phyloP scores from a whole-genome alignment of 1,140 invertebrate genomes.

The Apis mellifera region DNA sequence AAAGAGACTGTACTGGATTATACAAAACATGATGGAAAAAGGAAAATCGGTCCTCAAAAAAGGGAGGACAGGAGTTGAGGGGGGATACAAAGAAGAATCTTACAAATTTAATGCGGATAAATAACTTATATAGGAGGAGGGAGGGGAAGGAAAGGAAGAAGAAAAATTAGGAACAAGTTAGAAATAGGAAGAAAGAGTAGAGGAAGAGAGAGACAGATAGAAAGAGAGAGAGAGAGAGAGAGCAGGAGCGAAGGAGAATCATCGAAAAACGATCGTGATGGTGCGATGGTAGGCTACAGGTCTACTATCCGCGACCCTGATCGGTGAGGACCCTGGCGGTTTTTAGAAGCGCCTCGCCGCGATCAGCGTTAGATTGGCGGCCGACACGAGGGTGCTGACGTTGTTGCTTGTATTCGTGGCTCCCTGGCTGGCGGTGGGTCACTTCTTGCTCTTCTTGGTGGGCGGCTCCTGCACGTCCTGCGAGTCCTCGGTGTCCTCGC shows the following conservation, averaged over 20 bases:
- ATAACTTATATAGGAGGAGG: not conserved
- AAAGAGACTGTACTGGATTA: not conserved
- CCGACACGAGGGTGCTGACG: slow-evolving; percentile 73
- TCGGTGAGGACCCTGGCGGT: slow-evolving; percentile 50
- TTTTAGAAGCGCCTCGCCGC: slow-evolving; percentile 74
- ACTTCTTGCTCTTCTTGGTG: slow-evolving; percentile 80
- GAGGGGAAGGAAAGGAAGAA: not conserved
- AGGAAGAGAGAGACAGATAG: not conserved
- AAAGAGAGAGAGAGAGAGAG: slow-evolving; percentile 26
- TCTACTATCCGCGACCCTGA: slow-evolving; percentile 59
- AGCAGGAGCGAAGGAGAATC: slow-evolving; percentile 39
- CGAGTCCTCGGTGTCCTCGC: slow-evolving; percentile 77
- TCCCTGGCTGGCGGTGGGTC: slow-evolving; percentile 69
- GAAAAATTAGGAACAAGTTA: too few species aligned
- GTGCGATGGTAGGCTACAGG: slow-evolving; percentile 43
- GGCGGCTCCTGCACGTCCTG: slow-evolving; percentile 78
- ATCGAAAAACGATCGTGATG: slow-evolving; percentile 46
- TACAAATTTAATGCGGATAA: slow-evolving; percentile 1
- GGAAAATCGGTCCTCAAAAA: too few species aligned
- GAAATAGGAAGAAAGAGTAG: not conserved
- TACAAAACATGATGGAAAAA: too few species aligned
- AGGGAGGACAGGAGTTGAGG: too few species aligned
- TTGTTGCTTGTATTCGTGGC: slow-evolving; percentile 57
- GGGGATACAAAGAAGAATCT: not conserved
- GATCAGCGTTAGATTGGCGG: slow-evolving; percentile 74